phyloP scores from a whole-genome alignment of 2,888 invertebrate genomes.

The Ormyrus thymus region DNA sequence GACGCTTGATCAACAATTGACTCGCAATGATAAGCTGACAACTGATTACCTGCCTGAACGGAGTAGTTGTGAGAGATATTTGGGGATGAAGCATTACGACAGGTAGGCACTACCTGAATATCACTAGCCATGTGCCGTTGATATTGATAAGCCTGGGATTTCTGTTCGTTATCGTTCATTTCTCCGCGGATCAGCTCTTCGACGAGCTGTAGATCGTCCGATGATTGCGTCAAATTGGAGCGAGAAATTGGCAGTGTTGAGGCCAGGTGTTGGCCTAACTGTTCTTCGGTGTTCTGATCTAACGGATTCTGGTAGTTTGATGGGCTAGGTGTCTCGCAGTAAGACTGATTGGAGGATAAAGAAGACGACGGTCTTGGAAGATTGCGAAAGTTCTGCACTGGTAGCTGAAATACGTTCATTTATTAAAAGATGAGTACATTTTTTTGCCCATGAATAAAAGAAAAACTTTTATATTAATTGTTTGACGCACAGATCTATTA shows the following conservation, averaged over 20 bases:
- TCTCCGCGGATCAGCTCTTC: conserved; percentile 63
- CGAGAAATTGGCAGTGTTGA: too few relatives aligned
- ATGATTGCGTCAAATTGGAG: conserved; percentile 45
- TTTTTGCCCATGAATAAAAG: too few relatives aligned
- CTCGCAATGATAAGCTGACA: background rate
- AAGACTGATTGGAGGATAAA: conserved; percentile 66
- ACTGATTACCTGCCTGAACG: background rate
- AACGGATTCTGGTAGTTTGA: conserved; percentile 60
- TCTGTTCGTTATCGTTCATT: conserved; percentile 31
- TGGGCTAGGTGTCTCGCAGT: conserved; percentile 65
- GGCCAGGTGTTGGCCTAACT: conserved; percentile 58
- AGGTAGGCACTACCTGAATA: conserved; percentile 61
- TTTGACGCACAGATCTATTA: too few relatives aligned
- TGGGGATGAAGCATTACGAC: background rate
- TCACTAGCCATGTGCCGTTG: conserved; percentile 48
- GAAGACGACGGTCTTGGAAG: conserved; percentile 60
- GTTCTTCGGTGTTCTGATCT: conserved; percentile 60
- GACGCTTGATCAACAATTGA: too few relatives aligned
- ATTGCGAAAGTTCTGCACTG: conserved; percentile 48
- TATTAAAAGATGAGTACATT: too few relatives aligned
- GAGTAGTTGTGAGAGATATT: background rate
- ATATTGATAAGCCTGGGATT: too few relatives aligned
- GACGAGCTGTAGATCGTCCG: conserved; percentile 59
- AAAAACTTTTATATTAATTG: too few relatives aligned
- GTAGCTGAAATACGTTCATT: background rate